Evolutionary conservation across 2,888 invertebrate genomes (phyloP).

Genomic region (Ceriagrion tenellum): DNA sequence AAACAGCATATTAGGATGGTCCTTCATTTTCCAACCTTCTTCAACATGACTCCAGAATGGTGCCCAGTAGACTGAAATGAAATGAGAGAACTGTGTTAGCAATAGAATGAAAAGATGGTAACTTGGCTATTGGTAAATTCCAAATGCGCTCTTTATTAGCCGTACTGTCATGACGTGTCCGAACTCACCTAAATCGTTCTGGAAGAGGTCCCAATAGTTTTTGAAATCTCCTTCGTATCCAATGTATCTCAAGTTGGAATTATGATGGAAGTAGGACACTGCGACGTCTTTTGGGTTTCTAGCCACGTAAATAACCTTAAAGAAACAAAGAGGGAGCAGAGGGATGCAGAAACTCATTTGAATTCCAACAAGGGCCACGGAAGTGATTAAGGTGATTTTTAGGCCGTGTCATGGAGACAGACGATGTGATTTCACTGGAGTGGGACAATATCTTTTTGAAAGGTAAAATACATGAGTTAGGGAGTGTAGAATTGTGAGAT

Average conservation of each 20-base stretch:
- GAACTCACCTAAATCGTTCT: conserved; percentile 38
- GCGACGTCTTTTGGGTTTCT: conserved; percentile 70
- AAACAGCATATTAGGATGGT: conserved; percentile 86
- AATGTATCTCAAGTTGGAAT: background rate
- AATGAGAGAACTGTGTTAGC: background rate
- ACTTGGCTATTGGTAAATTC: background rate
- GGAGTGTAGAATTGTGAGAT: too few species aligned
- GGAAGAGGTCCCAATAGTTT: conserved; percentile 60
- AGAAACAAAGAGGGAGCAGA: background rate
- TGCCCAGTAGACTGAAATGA: conserved; percentile 83
- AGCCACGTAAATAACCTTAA: conserved; percentile 69
- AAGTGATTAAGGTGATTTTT: too few species aligned
- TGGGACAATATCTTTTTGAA: too few species aligned
- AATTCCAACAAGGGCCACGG: too few species aligned
- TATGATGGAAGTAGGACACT: conserved; percentile 69
- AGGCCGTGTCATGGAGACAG: too few species aligned
- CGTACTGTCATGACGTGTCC: background rate
- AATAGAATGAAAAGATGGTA: background rate
- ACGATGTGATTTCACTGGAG: too few species aligned
- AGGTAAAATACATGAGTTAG: too few species aligned
- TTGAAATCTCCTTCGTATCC: conserved; percentile 8
- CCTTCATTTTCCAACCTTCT: conserved; percentile 85
- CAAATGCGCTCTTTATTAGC: background rate
- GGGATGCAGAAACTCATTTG: background rate
- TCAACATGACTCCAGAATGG: conserved; percentile 90